phyloP scores from a whole-genome alignment of 2,888 invertebrate species.

The Yponomeuta malinellus region DNA sequence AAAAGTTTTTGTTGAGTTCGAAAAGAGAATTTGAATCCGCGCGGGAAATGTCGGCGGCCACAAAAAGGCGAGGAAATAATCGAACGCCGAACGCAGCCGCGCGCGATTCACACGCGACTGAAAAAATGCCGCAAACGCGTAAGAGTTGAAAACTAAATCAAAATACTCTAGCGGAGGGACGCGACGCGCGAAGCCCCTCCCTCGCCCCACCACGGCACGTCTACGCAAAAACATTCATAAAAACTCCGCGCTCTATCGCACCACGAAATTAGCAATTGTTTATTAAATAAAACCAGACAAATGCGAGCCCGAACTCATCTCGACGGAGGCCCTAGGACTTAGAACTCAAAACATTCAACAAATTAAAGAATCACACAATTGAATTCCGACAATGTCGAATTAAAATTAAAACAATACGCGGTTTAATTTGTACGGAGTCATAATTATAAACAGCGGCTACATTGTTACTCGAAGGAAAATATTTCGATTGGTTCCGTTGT shows the following conservation, averaged over 20 bases:
- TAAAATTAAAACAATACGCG: slow-evolving; percentile 60
- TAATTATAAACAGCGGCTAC: slow-evolving; percentile 59
- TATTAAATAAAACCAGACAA: slow-evolving; percentile 43
- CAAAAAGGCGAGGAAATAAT: slow-evolving; percentile 2
- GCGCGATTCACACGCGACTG: slow-evolving; percentile 72
- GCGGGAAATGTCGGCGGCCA: slow-evolving; percentile 28
- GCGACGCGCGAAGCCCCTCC: slow-evolving; percentile 68
- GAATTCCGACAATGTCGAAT: slow-evolving; percentile 63
- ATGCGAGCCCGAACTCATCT: slow-evolving; percentile 53
- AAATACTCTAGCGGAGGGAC: slow-evolving; percentile 75
- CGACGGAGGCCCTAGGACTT: slow-evolving; percentile 46
- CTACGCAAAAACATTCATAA: slow-evolving; percentile 73
- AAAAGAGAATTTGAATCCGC: slow-evolving; percentile 35
- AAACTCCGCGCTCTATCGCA: slow-evolving; percentile 61
- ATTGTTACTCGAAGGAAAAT: slow-evolving; percentile 39
- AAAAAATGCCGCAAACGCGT: slow-evolving; percentile 74
- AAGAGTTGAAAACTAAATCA: slow-evolving; percentile 75
- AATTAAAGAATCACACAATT: slow-evolving; percentile 60
- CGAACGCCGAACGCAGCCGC: slow-evolving; percentile 48
- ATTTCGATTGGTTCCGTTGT: slow-evolving; percentile 13
- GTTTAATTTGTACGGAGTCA: slow-evolving; percentile 59
- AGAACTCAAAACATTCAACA: slow-evolving; percentile 53
- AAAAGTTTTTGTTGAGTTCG: slow-evolving; percentile 39
- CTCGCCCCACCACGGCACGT: slow-evolving; percentile 60
- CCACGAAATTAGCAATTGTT: slow-evolving; percentile 71